These are phyloP conservation scores for Netelia inedita DNA, from an alignment of 2,888 invertebrate species.

Conservation along the genomic window DNA sequence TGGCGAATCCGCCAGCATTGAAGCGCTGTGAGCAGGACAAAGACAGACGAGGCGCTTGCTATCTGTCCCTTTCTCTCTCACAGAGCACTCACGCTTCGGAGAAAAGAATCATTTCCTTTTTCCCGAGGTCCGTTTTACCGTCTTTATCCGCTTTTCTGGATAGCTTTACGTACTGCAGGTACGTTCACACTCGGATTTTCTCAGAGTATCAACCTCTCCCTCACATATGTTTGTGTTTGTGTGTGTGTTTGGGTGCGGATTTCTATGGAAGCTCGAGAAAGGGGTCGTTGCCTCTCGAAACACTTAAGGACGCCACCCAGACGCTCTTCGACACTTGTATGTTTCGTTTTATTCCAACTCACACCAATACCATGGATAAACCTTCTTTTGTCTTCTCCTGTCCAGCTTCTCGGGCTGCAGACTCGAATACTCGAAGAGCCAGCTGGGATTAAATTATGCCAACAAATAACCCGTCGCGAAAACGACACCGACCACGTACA, in stretches of 20 bases:
- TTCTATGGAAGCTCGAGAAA: too few relatives aligned
- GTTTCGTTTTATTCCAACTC: constrained; percentile 23
- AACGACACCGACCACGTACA: constrained; percentile 16
- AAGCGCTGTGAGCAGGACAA: not conserved
- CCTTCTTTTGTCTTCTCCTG: not conserved
- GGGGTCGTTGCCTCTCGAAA: constrained; percentile 55
- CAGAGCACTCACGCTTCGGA: too few relatives aligned
- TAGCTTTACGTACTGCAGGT: constrained; percentile 35
- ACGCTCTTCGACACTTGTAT: constrained; percentile 30
- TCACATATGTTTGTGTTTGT: not conserved
- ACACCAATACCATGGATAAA: not conserved
- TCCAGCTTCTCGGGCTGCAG: not conserved
- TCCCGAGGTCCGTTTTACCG: constrained; percentile 28
- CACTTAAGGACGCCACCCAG: constrained; percentile 45
- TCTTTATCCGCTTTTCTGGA: constrained; percentile 30
- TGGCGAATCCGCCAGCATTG: not conserved
- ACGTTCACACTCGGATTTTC: constrained; percentile 39
- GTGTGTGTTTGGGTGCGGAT: not conserved
- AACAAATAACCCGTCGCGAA: constrained; percentile 50
- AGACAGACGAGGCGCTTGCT: too few relatives aligned
- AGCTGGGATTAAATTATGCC: constrained; percentile 53
- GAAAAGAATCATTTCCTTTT: constrained; percentile 35
- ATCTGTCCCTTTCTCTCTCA: too few relatives aligned
- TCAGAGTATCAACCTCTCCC: not conserved
- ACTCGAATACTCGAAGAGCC: constrained; percentile 34